Evolutionary conservation across 2,888 invertebrate species (phyloP), one percentile per base, ranked within the genome.

Genomic region (Oxystoma pomonae): DNA sequence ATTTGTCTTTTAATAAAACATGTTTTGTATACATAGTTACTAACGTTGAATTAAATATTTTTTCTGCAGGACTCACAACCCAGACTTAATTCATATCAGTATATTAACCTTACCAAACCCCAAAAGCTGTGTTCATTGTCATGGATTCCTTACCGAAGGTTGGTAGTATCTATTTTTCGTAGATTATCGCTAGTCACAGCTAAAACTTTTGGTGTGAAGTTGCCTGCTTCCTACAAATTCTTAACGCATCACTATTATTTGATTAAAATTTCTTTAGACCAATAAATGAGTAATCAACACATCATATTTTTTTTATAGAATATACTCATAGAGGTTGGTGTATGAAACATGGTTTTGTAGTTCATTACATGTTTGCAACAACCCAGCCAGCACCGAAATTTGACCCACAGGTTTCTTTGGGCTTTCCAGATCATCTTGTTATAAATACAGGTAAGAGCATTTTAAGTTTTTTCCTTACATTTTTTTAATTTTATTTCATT

Each of bases 361-460:
- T 96, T 68, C 96, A 97, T 80, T 94, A 94, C 70, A 92, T 92
- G 76, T 94, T 95, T 78, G 92, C 93, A 76, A 89, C 94, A 71
- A 91, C 92, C n/a, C 76, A 77, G 62, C 92, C 94, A 58, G 91
- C 90, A 72, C 94, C 92, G 20, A 67, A 64, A 16, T 80, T 80
- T 67, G 76, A 80, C 67, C 80, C 81, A 1, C 69, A 76, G 61
- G 74, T 80, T 60, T 79, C 80, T 56, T 66, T 81, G 56, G 78
- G 79, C 9, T 81, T 75, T 69, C 80, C 80, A 9, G 77, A 80
- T 65, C 77, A 80, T 69, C 68, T 81, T 66, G 79, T 81, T 16
- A 77, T 81, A 60, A 80, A 80, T 67, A 80, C 81, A 16, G 35
- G 35, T 35, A 35, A 35, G n/a, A n/a, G n/a, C n/a, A n/a, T n/a